Conservation (phyloP, 2,797 vertebrate species). For the Podarcis siculus region DNA sequence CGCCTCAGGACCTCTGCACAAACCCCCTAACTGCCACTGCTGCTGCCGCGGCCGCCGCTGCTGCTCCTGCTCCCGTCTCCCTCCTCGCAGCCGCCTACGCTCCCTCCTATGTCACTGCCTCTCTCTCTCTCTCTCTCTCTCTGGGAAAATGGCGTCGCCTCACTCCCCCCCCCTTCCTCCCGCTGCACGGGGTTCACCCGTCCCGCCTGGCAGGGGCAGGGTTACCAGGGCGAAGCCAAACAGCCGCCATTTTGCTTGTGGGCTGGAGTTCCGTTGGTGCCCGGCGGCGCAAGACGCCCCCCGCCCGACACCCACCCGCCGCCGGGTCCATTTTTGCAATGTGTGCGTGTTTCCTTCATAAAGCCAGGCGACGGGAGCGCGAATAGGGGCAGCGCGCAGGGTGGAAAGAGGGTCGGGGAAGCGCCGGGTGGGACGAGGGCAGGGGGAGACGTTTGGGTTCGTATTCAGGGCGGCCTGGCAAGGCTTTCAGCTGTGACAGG, state of each 20-base stretch:
- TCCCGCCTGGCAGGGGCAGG: constrained; percentile 87
- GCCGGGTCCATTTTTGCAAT: constrained; percentile 59
- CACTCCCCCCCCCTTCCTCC: constrained; percentile 70
- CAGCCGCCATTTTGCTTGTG: constrained; percentile 81
- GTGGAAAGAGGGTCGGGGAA: background rate
- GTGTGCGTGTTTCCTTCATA: too few relatives aligned
- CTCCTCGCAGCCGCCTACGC: constrained; percentile 70
- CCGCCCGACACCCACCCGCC: too few relatives aligned
- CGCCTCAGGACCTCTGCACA: constrained; percentile 68
- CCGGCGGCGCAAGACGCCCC: background rate
- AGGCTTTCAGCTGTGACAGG: background rate
- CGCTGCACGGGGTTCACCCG: constrained; percentile 86
- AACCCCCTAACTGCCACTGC: constrained; percentile 65
- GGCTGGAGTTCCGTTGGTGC: constrained; percentile 54
- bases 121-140: constrained; percentile 88
- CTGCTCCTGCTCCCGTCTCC: constrained; percentile 86
- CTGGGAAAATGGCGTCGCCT: constrained; percentile 99
- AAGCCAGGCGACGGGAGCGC: background rate
- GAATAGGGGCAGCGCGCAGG: background rate
- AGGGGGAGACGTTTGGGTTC: constrained; percentile 38
- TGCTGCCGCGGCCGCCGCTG: constrained; percentile 75
- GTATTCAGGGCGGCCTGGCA: constrained; percentile 44
- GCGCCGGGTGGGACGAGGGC: constrained; percentile 12
- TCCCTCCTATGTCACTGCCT: constrained; percentile 86
- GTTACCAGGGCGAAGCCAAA: constrained; percentile 80